Evolutionary conservation across 2,113 vertebrate genomes (phyloP).

Genomic region (Oophaga pumilio): DNA sequence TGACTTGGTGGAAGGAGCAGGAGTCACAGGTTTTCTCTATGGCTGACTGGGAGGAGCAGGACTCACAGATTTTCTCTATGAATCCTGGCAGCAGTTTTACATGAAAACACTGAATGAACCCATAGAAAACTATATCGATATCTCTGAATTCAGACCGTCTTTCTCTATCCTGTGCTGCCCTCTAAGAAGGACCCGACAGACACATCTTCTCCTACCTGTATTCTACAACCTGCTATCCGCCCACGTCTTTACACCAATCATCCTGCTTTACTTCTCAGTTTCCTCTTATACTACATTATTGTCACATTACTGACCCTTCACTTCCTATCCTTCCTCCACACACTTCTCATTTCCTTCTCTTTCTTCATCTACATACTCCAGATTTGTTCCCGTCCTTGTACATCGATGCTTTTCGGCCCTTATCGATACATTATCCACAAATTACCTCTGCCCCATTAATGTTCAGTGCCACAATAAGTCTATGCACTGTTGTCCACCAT

Average conservation of each 20-base stretch:
- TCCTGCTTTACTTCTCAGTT: too few species aligned
- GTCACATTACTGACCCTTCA: too few species aligned
- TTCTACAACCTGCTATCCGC: background rate
- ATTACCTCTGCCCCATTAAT: background rate
- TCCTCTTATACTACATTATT: too few species aligned
- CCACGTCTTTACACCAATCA: too few species aligned
- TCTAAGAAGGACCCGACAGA: background rate
- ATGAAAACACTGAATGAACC: too few species aligned
- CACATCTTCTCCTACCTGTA: background rate
- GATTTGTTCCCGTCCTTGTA: background rate
- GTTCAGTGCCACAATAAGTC: background rate
- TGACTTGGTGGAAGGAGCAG: too few species aligned
- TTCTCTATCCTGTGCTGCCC: background rate
- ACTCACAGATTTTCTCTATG: too few species aligned
- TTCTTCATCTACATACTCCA: background rate
- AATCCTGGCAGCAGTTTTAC: too few species aligned
- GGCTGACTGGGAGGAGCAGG: too few species aligned
- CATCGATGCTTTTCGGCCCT: background rate
- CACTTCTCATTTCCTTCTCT: background rate
- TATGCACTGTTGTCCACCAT: background rate
- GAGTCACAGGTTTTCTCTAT: too few species aligned
- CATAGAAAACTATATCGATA: too few species aligned
- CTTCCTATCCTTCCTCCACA: background rate
- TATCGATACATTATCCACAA: background rate
- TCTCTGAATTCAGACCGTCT: too few species aligned